Percentiles rank a stretch among this genome's conserved stretches.
phyloP scores from a whole-genome alignment of 2,888 invertebrate species.

The Cantharis rustica region DNA sequence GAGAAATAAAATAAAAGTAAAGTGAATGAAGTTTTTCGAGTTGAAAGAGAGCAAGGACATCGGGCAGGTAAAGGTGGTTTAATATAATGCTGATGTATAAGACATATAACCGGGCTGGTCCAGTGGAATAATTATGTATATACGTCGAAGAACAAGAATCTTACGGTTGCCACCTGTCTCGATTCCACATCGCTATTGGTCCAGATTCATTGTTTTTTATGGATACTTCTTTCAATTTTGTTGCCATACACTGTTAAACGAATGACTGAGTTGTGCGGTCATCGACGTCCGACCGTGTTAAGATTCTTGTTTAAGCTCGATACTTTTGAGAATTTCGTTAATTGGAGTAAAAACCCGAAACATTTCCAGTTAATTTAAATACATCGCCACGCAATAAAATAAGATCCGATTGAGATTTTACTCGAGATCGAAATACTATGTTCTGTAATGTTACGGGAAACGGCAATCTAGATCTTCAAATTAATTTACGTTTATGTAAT shows the following conservation, averaged over 20 bases:
- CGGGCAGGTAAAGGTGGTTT: slow-evolving; percentile 18
- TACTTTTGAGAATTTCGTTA: slow-evolving; percentile 6
- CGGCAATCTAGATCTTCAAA: not conserved
- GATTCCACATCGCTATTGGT: slow-evolving; percentile 51
- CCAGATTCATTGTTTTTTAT: slow-evolving; percentile 51
- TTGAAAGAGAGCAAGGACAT: not conserved
- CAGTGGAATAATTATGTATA: slow-evolving; percentile 47
- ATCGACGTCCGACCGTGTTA: slow-evolving; percentile 16
- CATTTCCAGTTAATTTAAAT: not conserved
- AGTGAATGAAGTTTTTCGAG: not conserved
- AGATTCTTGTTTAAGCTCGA: not conserved
- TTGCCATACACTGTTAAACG: slow-evolving; percentile 37
- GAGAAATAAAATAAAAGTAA: not conserved
- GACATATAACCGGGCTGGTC: slow-evolving; percentile 35
- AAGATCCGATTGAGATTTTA: not conserved
- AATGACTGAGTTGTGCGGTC: slow-evolving; percentile 23
- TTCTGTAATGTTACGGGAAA: not conserved
- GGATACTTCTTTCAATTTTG: slow-evolving; percentile 33
- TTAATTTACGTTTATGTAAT: not conserved
- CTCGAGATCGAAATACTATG: not conserved
- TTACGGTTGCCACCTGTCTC: slow-evolving; percentile 55
- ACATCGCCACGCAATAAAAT: not conserved
- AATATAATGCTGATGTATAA: slow-evolving; percentile 21
- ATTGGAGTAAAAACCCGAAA: slow-evolving; percentile 7
- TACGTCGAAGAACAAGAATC: slow-evolving; percentile 49